phyloP scores from a whole-genome alignment of 2,888 invertebrate genomes.

The Drosophila merina region DNA sequence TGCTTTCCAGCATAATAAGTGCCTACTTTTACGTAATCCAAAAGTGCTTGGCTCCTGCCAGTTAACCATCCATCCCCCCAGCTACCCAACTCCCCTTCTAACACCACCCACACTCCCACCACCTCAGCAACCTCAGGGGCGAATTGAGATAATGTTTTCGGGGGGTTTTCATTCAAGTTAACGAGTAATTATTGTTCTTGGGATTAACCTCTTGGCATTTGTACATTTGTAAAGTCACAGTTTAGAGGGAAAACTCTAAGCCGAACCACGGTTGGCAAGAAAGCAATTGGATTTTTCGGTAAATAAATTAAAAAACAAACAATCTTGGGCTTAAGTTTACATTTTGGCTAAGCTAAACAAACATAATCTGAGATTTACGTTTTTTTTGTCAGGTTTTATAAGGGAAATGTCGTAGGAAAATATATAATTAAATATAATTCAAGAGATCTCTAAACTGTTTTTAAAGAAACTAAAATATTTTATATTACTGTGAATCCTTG shows the following conservation, averaged over 20 bases:
- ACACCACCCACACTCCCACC: neutral
- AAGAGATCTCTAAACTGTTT: too few relatives aligned
- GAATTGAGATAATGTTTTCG: slow-evolving; percentile 15
- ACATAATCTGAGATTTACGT: neutral
- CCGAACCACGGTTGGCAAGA: neutral
- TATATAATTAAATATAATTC: too few relatives aligned
- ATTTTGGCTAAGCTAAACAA: neutral
- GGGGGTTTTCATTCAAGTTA: slow-evolving; percentile 12
- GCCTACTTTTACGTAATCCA: slow-evolving; percentile 75
- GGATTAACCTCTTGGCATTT: neutral
- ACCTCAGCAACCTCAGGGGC: slow-evolving; percentile 15
- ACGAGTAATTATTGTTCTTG: slow-evolving; percentile 9
- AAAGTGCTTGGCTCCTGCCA: slow-evolving; percentile 47
- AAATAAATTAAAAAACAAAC: neutral
- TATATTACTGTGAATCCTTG: too few relatives aligned
- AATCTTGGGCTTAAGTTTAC: neutral
- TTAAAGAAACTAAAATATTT: too few relatives aligned
- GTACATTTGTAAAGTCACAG: neutral
- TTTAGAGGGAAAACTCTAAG: neutral
- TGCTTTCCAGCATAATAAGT: slow-evolving; percentile 79
- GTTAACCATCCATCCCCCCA: neutral
- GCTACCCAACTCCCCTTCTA: neutral
- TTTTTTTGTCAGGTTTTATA: neutral
- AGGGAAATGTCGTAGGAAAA: too few relatives aligned
- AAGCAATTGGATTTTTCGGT: neutral